Percentiles rank a stretch among this genome's conserved stretches.
These are phyloP conservation scores for Neelides folsomi DNA, from an alignment of 2,888 invertebrate genomes.

Conservation along the genomic window DNA sequence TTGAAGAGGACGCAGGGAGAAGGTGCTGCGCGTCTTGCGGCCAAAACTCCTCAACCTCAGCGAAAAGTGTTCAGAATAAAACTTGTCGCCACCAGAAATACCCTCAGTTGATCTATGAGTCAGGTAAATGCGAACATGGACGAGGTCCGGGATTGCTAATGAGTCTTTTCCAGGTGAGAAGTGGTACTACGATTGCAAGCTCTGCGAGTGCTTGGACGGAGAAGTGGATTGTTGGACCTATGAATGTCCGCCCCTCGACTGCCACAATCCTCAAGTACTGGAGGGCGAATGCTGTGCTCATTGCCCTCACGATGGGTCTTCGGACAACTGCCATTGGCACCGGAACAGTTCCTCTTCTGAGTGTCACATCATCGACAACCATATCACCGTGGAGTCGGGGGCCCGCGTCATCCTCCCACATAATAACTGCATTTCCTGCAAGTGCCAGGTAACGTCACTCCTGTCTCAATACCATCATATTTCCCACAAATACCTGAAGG, in stretches of 20 bases:
- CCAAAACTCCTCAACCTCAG: slow-evolving; percentile 8
- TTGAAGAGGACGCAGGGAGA: not conserved
- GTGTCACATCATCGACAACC: slow-evolving; percentile 50
- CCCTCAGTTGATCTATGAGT: slow-evolving; percentile 28
- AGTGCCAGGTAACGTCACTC: slow-evolving; percentile 52
- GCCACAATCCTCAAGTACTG: slow-evolving; percentile 49
- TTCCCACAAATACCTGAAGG: no score
- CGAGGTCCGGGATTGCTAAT: slow-evolving; percentile 16
- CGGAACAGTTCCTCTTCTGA: slow-evolving; percentile 41
- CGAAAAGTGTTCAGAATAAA: slow-evolving; percentile 16
- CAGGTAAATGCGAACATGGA: slow-evolving; percentile 27
- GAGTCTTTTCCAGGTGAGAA: slow-evolving; percentile 48
- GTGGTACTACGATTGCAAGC: slow-evolving; percentile 84
- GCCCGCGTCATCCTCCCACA: slow-evolving; percentile 40
- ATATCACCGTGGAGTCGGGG: slow-evolving; percentile 36
- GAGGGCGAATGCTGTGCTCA: slow-evolving; percentile 58
- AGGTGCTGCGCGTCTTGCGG: slow-evolving; percentile 30
- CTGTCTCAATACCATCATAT: slow-evolving; percentile 2
- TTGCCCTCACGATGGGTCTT: slow-evolving; percentile 42
- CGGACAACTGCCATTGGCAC: slow-evolving; percentile 35
- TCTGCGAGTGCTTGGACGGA: slow-evolving; percentile 79
- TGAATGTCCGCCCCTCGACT: slow-evolving; percentile 60
- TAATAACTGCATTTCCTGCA: slow-evolving; percentile 57
- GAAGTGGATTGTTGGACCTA: slow-evolving; percentile 81
- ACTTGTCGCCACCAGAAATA: slow-evolving; percentile 32